These are phyloP conservation scores for Pomacea canaliculata DNA, from an alignment of 2,888 invertebrate genomes.

Conservation along the genomic window DNA sequence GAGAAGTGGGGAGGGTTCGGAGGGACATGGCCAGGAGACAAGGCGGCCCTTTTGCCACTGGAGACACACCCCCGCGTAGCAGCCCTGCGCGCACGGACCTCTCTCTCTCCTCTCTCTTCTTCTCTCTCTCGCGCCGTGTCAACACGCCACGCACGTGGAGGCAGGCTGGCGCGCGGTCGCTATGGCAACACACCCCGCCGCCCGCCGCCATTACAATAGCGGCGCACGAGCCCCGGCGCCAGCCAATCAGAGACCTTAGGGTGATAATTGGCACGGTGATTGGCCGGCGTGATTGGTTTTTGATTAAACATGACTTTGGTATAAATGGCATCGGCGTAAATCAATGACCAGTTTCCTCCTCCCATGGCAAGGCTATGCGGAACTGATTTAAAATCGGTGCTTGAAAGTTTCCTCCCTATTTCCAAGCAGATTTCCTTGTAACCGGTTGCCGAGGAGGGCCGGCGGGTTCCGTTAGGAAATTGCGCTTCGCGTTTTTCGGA, in stretches of 20 bases:
- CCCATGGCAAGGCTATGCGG: slow-evolving; percentile 54
- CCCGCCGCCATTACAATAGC: slow-evolving; percentile 18
- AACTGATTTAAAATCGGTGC: slow-evolving; percentile 61
- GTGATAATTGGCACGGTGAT: slow-evolving; percentile 32
- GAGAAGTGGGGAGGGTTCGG: not conserved
- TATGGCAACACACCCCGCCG: slow-evolving; percentile 19
- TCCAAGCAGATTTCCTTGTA: slow-evolving; percentile 47
- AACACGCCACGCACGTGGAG: slow-evolving; percentile 20
- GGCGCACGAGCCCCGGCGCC: slow-evolving; percentile 15
- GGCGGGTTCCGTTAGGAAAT: slow-evolving; percentile 57
- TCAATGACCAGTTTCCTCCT: slow-evolving; percentile 57
- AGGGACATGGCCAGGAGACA: not conserved
- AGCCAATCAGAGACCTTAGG: slow-evolving; percentile 26
- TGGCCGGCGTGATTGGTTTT: slow-evolving; percentile 35
- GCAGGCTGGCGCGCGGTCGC: slow-evolving; percentile 8
- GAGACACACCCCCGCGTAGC: slow-evolving; percentile 9
- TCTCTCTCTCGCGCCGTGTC: not conserved
- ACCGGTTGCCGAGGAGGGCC: slow-evolving; percentile 43
- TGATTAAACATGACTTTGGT: slow-evolving; percentile 43
- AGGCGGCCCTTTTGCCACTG: not conserved
- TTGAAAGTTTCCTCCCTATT: slow-evolving; percentile 58
- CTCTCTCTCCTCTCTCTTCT: not conserved
- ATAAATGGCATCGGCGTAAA: slow-evolving; percentile 55
- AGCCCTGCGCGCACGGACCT: not conserved
- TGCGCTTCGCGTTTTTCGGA: slow-evolving; percentile 54